Base-by-base conservation (phyloP, 2,113 vertebrate genomes). In the Nansenia antarctica region DNA sequence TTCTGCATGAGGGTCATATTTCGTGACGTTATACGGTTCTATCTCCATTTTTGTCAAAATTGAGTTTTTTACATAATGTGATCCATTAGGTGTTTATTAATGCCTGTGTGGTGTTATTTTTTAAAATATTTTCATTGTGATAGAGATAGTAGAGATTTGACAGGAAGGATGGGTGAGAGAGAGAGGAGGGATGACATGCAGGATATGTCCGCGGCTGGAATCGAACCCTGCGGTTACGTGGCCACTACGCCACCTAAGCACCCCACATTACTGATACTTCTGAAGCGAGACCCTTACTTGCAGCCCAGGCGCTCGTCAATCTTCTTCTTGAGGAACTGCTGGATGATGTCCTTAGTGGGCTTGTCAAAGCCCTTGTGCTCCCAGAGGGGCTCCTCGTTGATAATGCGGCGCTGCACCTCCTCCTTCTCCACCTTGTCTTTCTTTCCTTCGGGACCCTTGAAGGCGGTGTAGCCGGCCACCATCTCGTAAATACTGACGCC, bases 401-500 rank as follows among this genome's bases (percentile, higher is more conserved):
- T 74, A 80, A 96, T 98, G 79, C 94, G 95, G 34, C 93, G 91
- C 87, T 91, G 96, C 52, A 98, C 90, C 66, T 98, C 96, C 73
- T 98, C 96, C 80, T 96, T 98, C 67, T 80, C 91, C 37, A 95
- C 78, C 74, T 98, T 97, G 69, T 96, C 94, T 85, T 97, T 98
- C 74, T 91, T 90, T 72, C 73, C 79, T 0, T 92, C 90, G 14
- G 79, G 92, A 71, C 96, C 93, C 90, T 93, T 96, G 82, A 98
- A 99, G 0, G 97, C 94, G 12, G 96, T 98, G 85, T 95, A 90
- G 11, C 93, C 96, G 7, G 95, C 94, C 69, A 98, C 81, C 95
- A 98, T 98, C 84, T 99, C 97, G 66, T 96, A 98, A 82, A 99
- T 95, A 77, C 94, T 95, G 84, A 94, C 95, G 11, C 97, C 97